Evolutionary conservation across 2,888 invertebrate species (phyloP), one percentile per base, ranked within the genome.

Genomic region (Atrina japonica): DNA sequence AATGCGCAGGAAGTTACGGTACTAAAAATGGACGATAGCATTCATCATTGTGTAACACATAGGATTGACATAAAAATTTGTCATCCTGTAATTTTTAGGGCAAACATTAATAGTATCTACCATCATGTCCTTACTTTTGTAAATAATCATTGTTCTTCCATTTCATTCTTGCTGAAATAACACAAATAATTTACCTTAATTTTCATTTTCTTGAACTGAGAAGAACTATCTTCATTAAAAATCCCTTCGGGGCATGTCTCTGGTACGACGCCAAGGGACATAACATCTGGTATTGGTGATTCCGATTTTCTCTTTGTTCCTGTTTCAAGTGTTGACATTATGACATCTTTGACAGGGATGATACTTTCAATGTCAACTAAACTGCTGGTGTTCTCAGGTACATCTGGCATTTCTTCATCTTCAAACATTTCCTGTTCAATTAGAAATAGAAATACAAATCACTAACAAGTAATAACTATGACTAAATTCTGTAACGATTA

Each of bases 401-500:
- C 69, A 25, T 80, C 81, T 35, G 35, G 35, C 16, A 78, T 77
- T 5, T 78, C 78, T n/a, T 79, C 82, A 47, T 81, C 80, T 35
- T 76, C 80, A 75, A 79, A 81, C 79, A 82, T 79, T 49, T 77
- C 80, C 73, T 69, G 43, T 21, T 7, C 5, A 35, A 35, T 35
- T 35, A 11, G 47, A 5, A 47, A 16, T 47, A 47, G n/a, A 47
- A 47, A 47, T 47, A 47, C 16, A 21, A 9, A 9, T 47, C 14
- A 11, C 21, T 23, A 18, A n/a, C 1, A n/a, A 18, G 5, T 49
- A 2, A 7, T 21, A 23, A 49, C 2, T 1, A 49, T 21, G n/a
- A n/a, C n/a, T n/a, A n/a, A n/a, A n/a, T n/a, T n/a, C n/a, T n/a
- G n/a, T n/a, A n/a, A n/a, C n/a, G n/a, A n/a, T n/a, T n/a, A n/a